phyloP scores from a whole-genome alignment of 2,888 invertebrate species.

The Elysia crispata region DNA sequence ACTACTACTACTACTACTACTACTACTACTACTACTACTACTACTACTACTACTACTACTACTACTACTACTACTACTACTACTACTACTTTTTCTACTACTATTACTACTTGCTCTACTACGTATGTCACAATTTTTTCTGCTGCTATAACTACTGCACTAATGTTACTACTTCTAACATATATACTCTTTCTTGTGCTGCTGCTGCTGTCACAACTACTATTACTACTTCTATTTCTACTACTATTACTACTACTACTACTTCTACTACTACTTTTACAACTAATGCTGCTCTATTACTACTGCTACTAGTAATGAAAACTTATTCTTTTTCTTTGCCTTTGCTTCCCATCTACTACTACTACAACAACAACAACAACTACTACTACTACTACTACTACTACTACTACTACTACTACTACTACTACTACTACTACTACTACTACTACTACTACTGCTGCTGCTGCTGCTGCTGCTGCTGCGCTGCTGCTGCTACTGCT shows the following conservation, averaged over 20 bases:
- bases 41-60: conserved; percentile 28
- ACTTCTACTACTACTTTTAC: conserved; percentile 1
- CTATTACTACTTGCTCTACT: no score
- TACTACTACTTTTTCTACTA: no score
- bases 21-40: conserved; percentile 16
- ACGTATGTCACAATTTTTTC: not conserved
- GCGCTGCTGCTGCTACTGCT: no score
- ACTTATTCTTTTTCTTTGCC: no score
- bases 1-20: conserved; percentile 24
- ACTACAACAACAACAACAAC: not conserved
- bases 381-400: conserved; percentile 5
- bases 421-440: conserved; percentile 3
- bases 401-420: conserved; percentile 22
- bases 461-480: no score
- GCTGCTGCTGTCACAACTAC: no score
- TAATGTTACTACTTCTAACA: no score
- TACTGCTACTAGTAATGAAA: not conserved
- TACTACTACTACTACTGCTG: conserved; percentile 25
- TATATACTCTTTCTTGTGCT: no score
- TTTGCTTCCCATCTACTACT: no score
- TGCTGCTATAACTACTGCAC: no score
- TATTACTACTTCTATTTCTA: no score
- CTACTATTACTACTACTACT: conserved; percentile 1
- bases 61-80: conserved; percentile 26
- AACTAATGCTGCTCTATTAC: not conserved